Conservation (phyloP, 2,888 invertebrate genomes). For the Cerceris rybyensis region DNA sequence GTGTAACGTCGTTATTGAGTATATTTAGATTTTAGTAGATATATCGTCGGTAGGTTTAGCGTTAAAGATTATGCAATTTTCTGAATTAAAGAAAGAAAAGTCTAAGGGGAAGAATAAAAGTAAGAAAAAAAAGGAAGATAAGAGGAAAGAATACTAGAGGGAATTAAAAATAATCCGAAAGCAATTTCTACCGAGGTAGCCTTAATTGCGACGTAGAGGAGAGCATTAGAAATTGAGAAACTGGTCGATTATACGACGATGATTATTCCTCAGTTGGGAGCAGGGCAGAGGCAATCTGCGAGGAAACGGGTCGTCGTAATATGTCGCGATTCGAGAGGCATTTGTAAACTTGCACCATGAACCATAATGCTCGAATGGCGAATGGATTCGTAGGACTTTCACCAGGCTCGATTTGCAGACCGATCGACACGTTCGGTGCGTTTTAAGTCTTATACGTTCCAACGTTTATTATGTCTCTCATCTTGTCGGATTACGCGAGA, state of each 20-base stretch:
- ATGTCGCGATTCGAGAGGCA: constrained; percentile 15
- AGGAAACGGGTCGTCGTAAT: not conserved
- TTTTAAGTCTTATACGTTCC: constrained; percentile 35
- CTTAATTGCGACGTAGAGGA: not conserved
- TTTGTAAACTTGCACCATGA: constrained; percentile 51
- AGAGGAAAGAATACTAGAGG: not conserved
- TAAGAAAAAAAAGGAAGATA: not conserved
- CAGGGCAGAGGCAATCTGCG: not conserved
- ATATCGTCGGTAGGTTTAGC: no score
- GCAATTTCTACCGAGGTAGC: not conserved
- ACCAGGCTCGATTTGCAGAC: constrained; percentile 46
- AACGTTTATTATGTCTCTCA: constrained; percentile 9
- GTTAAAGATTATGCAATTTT: no score
- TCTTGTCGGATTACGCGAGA: constrained; percentile 30
- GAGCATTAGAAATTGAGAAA: not conserved
- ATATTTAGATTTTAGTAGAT: no score
- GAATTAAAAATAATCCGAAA: not conserved
- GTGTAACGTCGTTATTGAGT: no score
- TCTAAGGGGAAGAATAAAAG: no score
- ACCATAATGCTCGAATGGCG: constrained; percentile 32
- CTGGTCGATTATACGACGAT: not conserved
- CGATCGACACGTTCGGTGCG: constrained; percentile 31
- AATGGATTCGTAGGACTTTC: constrained; percentile 58
- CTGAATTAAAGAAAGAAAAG: no score
- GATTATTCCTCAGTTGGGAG: not conserved